These are phyloP conservation scores for Dendroctonus ponderosae DNA, from an alignment of 1,140 invertebrate species.

Conservation along the genomic window DNA sequence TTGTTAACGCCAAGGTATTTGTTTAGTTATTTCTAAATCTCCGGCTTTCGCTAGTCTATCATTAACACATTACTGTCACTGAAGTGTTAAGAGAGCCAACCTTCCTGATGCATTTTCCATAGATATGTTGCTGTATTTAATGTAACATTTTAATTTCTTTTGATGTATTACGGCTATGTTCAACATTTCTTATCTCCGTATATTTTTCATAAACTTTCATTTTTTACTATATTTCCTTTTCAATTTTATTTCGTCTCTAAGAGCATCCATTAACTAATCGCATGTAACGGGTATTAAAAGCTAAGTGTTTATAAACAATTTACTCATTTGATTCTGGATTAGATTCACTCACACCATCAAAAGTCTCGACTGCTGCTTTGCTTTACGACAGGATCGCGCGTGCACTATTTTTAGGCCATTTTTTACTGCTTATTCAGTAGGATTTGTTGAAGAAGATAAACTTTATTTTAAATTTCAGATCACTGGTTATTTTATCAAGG, in stretches of 20 bases:
- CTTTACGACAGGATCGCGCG: not conserved
- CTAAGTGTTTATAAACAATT: slow-evolving; percentile 37
- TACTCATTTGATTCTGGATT: slow-evolving; percentile 21
- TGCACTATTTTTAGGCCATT: slow-evolving; percentile 8
- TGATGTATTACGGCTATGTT: too few relatives aligned
- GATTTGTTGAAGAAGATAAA: too few relatives aligned
- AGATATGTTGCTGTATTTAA: too few relatives aligned
- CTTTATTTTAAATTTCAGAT: too few relatives aligned
- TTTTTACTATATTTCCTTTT: too few relatives aligned
- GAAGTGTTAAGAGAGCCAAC: not conserved
- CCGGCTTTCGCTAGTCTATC: not conserved
- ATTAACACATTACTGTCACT: not conserved
- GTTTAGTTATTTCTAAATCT: not conserved
- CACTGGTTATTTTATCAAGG: too few relatives aligned
- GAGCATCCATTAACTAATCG: slow-evolving; percentile 36
- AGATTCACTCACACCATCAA: slow-evolving; percentile 13
- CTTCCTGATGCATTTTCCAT: too few relatives aligned
- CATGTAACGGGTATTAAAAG: slow-evolving; percentile 35
- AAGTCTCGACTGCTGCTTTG: not conserved
- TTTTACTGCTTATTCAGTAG: not conserved
- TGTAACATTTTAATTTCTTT: too few relatives aligned
- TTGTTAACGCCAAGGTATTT: too few relatives aligned
- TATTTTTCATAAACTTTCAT: too few relatives aligned
- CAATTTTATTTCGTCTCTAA: too few relatives aligned
- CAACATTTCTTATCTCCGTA: too few relatives aligned